These are phyloP conservation scores for Agonopterix subpropinquella DNA, from an alignment of 2,888 invertebrate genomes.

Conservation along the genomic window DNA sequence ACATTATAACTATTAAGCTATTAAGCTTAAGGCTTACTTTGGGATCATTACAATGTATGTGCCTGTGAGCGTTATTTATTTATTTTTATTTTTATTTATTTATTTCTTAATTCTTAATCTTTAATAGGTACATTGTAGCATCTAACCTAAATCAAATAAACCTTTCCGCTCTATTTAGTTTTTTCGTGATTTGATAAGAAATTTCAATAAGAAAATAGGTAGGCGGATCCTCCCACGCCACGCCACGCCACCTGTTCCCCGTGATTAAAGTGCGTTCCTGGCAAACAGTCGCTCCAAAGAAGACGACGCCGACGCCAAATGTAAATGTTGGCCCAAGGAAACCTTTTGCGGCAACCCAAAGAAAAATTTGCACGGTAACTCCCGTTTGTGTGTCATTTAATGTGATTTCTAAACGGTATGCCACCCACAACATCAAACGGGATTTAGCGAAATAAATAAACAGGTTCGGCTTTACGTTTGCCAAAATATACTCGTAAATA, in stretches of 20 bases:
- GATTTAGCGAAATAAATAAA: conserved; percentile 18
- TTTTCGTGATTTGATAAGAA: conserved; percentile 49
- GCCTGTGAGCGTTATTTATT: no score
- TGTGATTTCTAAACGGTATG: conserved; percentile 24
- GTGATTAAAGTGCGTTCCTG: conserved; percentile 63
- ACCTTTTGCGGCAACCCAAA: conserved; percentile 52
- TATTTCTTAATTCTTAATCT: no score
- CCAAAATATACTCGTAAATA: conserved; percentile 4
- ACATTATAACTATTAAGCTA: no score
- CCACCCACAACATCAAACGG: conserved; percentile 26
- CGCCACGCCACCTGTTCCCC: conserved; percentile 60
- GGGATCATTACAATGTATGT: no score
- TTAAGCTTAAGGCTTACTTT: no score
- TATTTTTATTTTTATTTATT: no score
- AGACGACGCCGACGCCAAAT: conserved; percentile 49
- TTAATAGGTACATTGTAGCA: background rate
- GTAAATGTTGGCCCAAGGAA: conserved; percentile 62
- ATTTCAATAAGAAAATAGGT: conserved; percentile 66
- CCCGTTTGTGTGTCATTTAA: conserved; percentile 35
- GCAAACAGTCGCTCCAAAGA: conserved; percentile 40
- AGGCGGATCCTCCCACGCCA: conserved; percentile 44
- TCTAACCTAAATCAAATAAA: background rate
- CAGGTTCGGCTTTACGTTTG: conserved; percentile 8
- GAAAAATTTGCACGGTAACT: conserved; percentile 46
- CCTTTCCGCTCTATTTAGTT: background rate